Conservation (phyloP, 2,888 invertebrate species). For the Trichogramma evanescens region DNA sequence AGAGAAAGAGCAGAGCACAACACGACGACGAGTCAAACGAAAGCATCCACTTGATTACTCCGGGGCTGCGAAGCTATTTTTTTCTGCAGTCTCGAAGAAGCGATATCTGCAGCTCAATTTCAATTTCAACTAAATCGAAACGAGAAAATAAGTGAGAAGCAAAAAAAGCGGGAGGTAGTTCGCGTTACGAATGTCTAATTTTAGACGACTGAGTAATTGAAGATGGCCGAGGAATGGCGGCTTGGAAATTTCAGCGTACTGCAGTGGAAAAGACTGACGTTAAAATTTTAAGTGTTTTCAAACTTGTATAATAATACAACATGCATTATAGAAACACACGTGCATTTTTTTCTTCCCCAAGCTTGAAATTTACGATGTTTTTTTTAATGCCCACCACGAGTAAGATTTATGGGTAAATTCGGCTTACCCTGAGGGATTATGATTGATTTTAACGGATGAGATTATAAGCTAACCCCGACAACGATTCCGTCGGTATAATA, state of each 20-base stretch:
- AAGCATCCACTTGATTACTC: constrained; percentile 40
- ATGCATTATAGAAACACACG: not conserved
- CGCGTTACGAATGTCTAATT: constrained; percentile 21
- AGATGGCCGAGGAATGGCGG: constrained; percentile 1
- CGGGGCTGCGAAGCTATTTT: constrained; percentile 3
- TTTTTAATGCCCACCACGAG: too few species aligned
- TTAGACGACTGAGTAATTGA: constrained; percentile 21
- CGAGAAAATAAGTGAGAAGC: not conserved
- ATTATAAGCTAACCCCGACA: not conserved
- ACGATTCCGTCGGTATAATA: too few species aligned
- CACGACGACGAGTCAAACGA: constrained; percentile 33
- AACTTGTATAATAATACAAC: not conserved
- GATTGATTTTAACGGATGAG: not conserved
- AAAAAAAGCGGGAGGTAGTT: constrained; percentile 6
- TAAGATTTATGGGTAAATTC: too few species aligned
- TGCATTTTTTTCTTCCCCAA: too few species aligned
- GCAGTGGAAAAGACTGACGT: too few species aligned
- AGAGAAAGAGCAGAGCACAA: constrained; percentile 10
- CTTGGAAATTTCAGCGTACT: not conserved
- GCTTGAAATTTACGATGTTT: too few species aligned
- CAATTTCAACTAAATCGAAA: constrained; percentile 13
- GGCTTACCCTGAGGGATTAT: not conserved
- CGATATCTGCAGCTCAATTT: not conserved
- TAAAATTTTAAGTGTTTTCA: not conserved
- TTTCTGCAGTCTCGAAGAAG: not conserved